A percentile compares a stretch with the other conserved stretches of the same genome.
Conservation (phyloP, 2,113 vertebrate genomes). For the Coracopsis vasa region DNA sequence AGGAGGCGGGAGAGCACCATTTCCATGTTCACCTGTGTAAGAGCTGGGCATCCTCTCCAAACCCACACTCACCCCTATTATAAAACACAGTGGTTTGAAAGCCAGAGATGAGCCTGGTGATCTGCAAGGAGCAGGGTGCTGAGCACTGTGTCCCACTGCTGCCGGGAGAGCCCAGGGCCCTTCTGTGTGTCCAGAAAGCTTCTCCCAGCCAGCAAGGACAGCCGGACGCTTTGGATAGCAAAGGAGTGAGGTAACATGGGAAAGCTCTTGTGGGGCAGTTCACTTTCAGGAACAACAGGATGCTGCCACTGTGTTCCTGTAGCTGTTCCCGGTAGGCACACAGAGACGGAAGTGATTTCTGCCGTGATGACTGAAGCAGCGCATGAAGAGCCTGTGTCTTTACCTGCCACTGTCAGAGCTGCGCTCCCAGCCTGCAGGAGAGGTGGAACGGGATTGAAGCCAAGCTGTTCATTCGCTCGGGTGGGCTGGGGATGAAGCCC, state of each 20-base stretch:
- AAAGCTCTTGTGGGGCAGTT: background rate
- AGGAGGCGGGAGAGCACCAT: background rate
- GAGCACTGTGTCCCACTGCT: background rate
- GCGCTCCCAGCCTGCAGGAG: fast-evolving
- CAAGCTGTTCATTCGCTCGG: fast-evolving
- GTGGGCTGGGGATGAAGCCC: background rate
- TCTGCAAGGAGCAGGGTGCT: background rate
- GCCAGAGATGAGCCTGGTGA: fast-evolving
- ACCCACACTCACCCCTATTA: fast-evolving
- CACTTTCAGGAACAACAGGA: background rate
- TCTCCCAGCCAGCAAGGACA: background rate
- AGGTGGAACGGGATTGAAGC: fast-evolving
- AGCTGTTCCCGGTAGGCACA: background rate
- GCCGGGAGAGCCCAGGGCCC: background rate
- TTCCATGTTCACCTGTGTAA: fast-evolving
- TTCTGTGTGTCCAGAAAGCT: background rate
- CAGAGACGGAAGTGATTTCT: background rate
- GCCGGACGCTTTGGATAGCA: fast-evolving
- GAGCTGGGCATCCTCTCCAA: background rate
- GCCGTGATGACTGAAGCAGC: background rate
- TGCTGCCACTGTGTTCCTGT: background rate
- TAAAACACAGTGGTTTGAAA: fast-evolving
- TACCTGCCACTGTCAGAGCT: background rate
- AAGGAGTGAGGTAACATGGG: background rate
- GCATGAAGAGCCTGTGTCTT: fast-evolving